These are phyloP conservation scores for Phyto melanocephala DNA, from an alignment of 2,888 invertebrate genomes.

Conservation along the genomic window DNA sequence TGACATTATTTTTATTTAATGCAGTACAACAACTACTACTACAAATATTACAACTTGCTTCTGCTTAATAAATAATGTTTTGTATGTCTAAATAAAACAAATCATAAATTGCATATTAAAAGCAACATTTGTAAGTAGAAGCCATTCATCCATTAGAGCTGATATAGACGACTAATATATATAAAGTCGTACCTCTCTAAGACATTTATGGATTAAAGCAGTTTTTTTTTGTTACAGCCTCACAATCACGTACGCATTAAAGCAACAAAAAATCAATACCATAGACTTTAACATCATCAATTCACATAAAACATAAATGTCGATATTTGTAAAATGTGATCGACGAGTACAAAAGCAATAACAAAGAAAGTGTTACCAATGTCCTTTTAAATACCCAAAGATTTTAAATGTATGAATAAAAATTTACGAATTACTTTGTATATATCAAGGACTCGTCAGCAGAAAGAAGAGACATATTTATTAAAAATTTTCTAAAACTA, in stretches of 20 bases:
- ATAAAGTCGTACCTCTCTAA: neutral
- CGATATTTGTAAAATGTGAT: conserved; percentile 43
- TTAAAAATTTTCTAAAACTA: too few relatives aligned
- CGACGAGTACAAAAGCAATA: neutral
- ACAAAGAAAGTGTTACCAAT: too few relatives aligned
- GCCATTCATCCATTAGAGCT: conserved; percentile 23
- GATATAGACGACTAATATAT: neutral
- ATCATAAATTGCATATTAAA: conserved; percentile 27
- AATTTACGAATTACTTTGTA: too few relatives aligned
- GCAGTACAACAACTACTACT: neutral
- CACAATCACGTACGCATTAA: conserved; percentile 42
- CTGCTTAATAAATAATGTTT: conserved; percentile 9
- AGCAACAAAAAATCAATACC: neutral
- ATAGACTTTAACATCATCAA: conserved; percentile 30
- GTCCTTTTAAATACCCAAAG: too few relatives aligned
- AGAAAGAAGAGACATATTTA: too few relatives aligned
- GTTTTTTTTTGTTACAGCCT: neutral
- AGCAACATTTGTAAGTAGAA: conserved; percentile 23
- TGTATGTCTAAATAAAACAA: conserved; percentile 35
- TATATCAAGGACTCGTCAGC: too few relatives aligned
- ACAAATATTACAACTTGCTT: neutral
- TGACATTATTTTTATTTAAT: conserved; percentile 15
- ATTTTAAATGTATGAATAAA: too few relatives aligned
- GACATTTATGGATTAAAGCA: conserved; percentile 21
- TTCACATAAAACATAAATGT: conserved; percentile 46